Evolutionary conservation across 1,140 invertebrate genomes (phyloP), one percentile per base, ranked within the genome.

Genomic region (Kradibia gibbosae): DNA sequence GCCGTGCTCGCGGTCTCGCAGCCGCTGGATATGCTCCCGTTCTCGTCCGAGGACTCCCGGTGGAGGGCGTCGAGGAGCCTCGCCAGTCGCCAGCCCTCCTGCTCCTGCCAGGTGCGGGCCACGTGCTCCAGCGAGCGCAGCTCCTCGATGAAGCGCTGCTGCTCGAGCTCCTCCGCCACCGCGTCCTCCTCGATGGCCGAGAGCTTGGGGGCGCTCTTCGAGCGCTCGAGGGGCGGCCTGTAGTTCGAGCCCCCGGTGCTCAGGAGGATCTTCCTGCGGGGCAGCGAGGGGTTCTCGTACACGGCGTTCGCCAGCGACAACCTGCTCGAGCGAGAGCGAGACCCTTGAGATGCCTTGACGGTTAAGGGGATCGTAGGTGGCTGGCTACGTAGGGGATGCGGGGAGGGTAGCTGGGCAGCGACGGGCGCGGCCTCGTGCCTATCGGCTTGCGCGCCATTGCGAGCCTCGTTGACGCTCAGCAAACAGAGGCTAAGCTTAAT

Each of bases 161-260:
- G 90, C 60, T 95, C 94, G 78, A 95, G 95, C 77, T 96, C 95
- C 86, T 96, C 95, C 87, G 96, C 96, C 76, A 96, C 97, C 22
- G 95, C 93, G 80, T 96, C 95, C 90, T 99, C 98, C 87, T 98
- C 97, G 83, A 99, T 99, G 36, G 96, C 95, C 77, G 96, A 96
- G 3, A 99, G 92, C 88, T 98, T 98, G 0, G 98, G 98, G 10
- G 98, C 98, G 53, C 96, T 98, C 89, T 98, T 98, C 0, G 97
- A 98, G 81, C 98, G 93, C 88, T 98, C 97, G 70, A 99, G 88
- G 0, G 98, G 98, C 5, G 98, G 98, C 81, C 97, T 92, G 87
- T 97, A 97, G 86, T 96, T 97, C 82, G 94, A 94, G 0, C 94
- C 94, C 1, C 96, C 96, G 0, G 95, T 95, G 83, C 95, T 96